Conservation (phyloP, 2,113 vertebrate genomes). For the Lipophrys pholis region DNA sequence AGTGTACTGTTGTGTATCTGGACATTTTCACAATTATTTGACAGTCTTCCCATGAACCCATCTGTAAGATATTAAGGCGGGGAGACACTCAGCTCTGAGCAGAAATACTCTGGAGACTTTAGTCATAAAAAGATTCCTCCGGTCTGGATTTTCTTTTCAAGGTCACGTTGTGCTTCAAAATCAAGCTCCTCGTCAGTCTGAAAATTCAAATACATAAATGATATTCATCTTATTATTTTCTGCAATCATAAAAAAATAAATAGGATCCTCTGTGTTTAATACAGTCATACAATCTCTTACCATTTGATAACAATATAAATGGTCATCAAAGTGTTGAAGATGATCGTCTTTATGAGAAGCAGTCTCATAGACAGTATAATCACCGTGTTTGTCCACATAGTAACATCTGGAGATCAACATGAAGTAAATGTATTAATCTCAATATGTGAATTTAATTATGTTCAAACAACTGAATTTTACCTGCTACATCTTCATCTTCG, state of each 20-base stretch:
- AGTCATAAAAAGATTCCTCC: constrained; percentile 15
- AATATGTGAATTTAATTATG: background rate
- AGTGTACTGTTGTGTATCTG: constrained; percentile 5
- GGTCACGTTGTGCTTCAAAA: constrained; percentile 14
- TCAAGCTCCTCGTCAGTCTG: constrained; percentile 41
- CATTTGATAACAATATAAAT: constrained; percentile 74
- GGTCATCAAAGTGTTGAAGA: constrained; percentile 81
- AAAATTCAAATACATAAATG: constrained; percentile 34
- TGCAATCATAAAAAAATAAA: too few species aligned
- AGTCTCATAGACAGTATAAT: constrained; percentile 70
- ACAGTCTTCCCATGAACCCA: constrained; percentile 1
- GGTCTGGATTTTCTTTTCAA: constrained; percentile 20
- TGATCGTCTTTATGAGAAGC: constrained; percentile 76
- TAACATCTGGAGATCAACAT: constrained; percentile 51
- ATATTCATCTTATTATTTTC: too few species aligned
- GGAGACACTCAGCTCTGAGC: constrained; percentile 6
- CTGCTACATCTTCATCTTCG: constrained; percentile 35
- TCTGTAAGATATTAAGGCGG: constrained; percentile 4
- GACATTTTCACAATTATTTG: constrained; percentile 11
- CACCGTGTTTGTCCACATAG: constrained; percentile 62
- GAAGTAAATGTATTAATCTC: background rate
- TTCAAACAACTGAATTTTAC: constrained; percentile 26
- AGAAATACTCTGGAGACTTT: constrained; percentile 28
- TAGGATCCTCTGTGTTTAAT: background rate
- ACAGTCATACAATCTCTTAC: constrained; percentile 59